Evolutionary conservation across 2,797 vertebrate genomes (phyloP), one percentile per base, ranked within the genome.

Genomic region (Anableps anableps): DNA sequence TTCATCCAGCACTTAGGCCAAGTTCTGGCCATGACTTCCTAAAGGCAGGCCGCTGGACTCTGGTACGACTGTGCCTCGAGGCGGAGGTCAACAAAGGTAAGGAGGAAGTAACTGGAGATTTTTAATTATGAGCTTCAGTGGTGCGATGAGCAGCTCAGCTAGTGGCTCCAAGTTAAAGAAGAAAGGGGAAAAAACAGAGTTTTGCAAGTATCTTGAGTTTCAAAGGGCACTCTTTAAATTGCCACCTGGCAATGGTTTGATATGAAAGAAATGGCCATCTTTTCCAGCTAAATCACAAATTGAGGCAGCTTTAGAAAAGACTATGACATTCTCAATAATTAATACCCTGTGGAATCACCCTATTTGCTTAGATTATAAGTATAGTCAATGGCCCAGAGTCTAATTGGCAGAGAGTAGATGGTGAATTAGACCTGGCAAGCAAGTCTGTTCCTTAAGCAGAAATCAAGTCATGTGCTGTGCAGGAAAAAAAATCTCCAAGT

Each of bases 71-170:
- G 85, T 90, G 86, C 80, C 82, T 78, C 47, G 60, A 77, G 88
- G 85, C 82, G 55, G 14, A 80, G 92, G 91, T 93, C 92, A 94
- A 81, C 34, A 71, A 87, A 92, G 90, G 89, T 92, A 92, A 90
- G 80, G 74, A 87, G 84, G 89, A 92, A 85, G 93, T 93, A 94
- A 94, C 87, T 86, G 80, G 88, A 93, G 87, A 92, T 91, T 94
- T 94, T 94, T 94, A 91, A 94, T 94, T 94, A 92, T 75, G 86
- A 91, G 92, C 91, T 92, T 91, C 90, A 92, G 90, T 88, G 93
- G 89, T 89, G 91, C 86, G 85, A 92, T 91, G 86, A 90, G 90
- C 81, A 88, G 80, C 83, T 87, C 80, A 41, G 68, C 88, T 89
- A 81, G 29, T 80, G 81, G 87, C 83, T 90, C 62, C 5, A 3